These are phyloP conservation scores for Exaiptasia diaphana DNA, from an alignment of 64 coral and sea anemone species.

Conservation along the genomic window DNA sequence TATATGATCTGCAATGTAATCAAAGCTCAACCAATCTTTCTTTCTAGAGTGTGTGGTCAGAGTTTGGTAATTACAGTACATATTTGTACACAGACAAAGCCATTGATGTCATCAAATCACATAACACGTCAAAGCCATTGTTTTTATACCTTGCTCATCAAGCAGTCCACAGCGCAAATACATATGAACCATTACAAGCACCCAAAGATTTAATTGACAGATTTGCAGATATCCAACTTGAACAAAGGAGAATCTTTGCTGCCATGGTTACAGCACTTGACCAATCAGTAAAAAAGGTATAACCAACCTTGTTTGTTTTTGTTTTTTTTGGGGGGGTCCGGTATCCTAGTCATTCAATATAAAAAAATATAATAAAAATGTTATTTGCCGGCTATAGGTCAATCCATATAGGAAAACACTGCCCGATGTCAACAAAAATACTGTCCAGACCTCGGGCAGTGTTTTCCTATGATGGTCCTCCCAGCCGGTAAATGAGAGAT, in stretches of 20 bases:
- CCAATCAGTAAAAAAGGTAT: conserved; percentile 72
- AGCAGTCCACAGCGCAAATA: conserved; percentile 90
- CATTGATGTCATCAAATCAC: conserved; percentile 64
- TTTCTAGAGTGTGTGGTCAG: conserved; percentile 58
- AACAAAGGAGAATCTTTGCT: conserved; percentile 75
- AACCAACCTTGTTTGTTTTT: not conserved
- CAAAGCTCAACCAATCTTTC: too few species aligned
- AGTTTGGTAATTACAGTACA: conserved; percentile 80
- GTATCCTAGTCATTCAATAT: too few species aligned
- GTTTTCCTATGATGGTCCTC: too few species aligned
- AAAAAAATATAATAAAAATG: not conserved
- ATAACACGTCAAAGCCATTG: conserved; percentile 57
- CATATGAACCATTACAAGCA: conserved; percentile 75
- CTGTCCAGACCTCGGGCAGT: too few species aligned
- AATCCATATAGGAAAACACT: too few species aligned
- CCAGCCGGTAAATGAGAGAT: too few species aligned
- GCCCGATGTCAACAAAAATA: too few species aligned
- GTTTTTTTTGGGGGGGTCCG: not conserved
- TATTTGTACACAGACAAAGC: conserved; percentile 71
- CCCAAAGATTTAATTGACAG: conserved; percentile 62
- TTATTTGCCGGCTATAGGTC: too few species aligned
- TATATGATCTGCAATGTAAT: too few species aligned
- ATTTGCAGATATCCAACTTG: conserved; percentile 57
- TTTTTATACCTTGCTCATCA: conserved; percentile 84
- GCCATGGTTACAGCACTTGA: conserved; percentile 79